phyloP scores from a whole-genome alignment of 2,113 vertebrate species.

The Hepsetus odoe region DNA sequence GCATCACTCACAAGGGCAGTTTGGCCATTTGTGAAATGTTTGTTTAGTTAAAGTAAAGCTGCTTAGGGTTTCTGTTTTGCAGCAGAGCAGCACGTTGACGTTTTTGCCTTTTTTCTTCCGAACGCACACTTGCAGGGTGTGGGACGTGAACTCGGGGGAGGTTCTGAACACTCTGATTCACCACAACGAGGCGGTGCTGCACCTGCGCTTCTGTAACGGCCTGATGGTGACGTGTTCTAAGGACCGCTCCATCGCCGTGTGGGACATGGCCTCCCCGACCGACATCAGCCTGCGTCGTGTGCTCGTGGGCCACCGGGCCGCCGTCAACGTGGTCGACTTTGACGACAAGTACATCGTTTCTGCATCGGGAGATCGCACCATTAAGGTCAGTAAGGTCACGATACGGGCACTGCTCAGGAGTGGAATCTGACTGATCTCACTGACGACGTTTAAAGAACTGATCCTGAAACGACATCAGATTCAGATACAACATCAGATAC shows the following conservation, averaged over 20 bases:
- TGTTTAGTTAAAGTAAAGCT: no score
- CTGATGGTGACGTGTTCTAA: slow-evolving; percentile 99
- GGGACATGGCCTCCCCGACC: slow-evolving; percentile 98
- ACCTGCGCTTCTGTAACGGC: slow-evolving; percentile 94
- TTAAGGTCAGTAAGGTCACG: slow-evolving; percentile 82
- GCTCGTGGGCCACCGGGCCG: slow-evolving; percentile 92
- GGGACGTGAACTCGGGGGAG: slow-evolving; percentile 96
- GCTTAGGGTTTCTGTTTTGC: no score
- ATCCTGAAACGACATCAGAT: no score
- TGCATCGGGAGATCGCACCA: slow-evolving; percentile 96
- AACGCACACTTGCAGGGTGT: slow-evolving; percentile 79
- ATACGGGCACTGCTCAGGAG: not conserved
- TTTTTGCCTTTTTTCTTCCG: not conserved
- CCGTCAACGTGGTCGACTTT: slow-evolving; percentile 96
- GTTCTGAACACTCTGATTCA: slow-evolving; percentile 97
- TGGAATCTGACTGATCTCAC: not conserved
- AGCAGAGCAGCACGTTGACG: no score
- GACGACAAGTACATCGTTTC: slow-evolving; percentile 99
- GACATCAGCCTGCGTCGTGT: slow-evolving; percentile 96
- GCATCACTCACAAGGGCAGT: no score
- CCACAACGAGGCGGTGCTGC: slow-evolving; percentile 96
- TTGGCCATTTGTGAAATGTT: no score
- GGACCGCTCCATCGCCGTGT: slow-evolving; percentile 96
- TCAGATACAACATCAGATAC: no score
- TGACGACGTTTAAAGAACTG: no score